phyloP scores from a whole-genome alignment of 2,113 vertebrate species.

The Corythornis vintsioides region DNA sequence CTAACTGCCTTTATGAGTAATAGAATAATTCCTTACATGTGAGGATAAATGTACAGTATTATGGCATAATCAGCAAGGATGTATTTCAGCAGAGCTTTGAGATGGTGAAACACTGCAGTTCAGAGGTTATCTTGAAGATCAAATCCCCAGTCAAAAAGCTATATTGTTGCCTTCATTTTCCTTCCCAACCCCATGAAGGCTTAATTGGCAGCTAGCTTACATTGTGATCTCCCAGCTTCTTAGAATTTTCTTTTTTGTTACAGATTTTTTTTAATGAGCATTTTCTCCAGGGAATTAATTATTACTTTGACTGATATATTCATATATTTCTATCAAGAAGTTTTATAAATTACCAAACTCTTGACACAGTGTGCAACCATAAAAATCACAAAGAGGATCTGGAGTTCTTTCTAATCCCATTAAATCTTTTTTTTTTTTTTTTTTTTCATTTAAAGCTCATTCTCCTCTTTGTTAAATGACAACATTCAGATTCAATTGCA shows the following conservation, averaged over 20 bases:
- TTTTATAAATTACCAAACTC: constrained; percentile 73
- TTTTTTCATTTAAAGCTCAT: background rate
- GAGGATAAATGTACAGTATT: constrained; percentile 11
- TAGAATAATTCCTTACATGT: constrained; percentile 27
- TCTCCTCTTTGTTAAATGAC: constrained; percentile 30
- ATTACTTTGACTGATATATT: constrained; percentile 77
- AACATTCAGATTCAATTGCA: constrained; percentile 10
- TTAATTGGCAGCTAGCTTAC: constrained; percentile 74
- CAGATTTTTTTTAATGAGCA: constrained; percentile 64
- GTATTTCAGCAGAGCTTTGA: constrained; percentile 23
- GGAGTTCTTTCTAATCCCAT: constrained; percentile 44
- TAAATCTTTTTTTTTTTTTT: background rate
- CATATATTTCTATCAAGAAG: constrained; percentile 73
- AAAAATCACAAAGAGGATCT: constrained; percentile 52
- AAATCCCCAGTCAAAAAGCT: constrained; percentile 59
- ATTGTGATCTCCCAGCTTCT: constrained; percentile 69
- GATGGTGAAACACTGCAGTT: constrained; percentile 37
- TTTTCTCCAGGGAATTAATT: constrained; percentile 75
- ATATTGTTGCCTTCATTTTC: constrained; percentile 62
- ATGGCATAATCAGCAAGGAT: background rate
- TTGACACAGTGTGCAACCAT: constrained; percentile 52
- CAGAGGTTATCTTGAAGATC: constrained; percentile 39
- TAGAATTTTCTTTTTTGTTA: constrained; percentile 67
- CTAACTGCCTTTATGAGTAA: constrained; percentile 26
- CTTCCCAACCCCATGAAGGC: constrained; percentile 56